These are phyloP conservation scores for Ariolimax columbianus DNA, from an alignment of 2,888 invertebrate genomes.

Conservation along the genomic window DNA sequence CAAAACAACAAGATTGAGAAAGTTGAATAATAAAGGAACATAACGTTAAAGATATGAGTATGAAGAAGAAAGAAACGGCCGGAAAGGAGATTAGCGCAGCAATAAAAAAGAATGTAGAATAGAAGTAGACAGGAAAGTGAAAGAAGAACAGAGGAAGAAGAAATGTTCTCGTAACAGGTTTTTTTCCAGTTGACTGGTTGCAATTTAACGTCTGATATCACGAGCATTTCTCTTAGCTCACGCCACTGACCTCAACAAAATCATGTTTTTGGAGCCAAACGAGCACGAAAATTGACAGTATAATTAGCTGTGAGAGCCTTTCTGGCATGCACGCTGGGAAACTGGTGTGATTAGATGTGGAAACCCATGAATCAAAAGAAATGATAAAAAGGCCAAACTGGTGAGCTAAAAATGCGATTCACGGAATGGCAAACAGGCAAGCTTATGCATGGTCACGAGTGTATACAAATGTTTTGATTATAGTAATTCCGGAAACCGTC, in stretches of 20 bases:
- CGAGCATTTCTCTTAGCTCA: conserved; percentile 6
- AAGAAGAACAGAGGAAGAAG: not conserved
- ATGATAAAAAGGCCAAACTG: not conserved
- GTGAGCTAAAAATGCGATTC: not conserved
- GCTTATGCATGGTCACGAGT: not conserved
- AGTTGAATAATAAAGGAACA: too few relatives aligned
- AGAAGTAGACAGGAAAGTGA: not conserved
- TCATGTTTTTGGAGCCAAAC: not conserved
- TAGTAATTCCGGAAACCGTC: not conserved
- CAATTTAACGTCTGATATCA: conserved; percentile 1
- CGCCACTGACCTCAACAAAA: conserved; percentile 3
- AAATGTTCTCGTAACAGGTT: not conserved
- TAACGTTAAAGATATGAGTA: too few relatives aligned
- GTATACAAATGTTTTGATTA: not conserved
- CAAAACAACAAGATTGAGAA: too few relatives aligned
- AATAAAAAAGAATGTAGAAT: too few relatives aligned
- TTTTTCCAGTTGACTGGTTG: not conserved
- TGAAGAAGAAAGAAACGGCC: not conserved
- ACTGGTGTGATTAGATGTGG: conserved; percentile 17
- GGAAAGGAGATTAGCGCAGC: too few relatives aligned
- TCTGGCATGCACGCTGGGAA: conserved; percentile 20
- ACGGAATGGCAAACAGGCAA: not conserved
- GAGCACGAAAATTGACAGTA: conserved; percentile 22
- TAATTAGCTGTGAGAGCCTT: conserved; percentile 25
- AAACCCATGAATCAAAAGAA: conserved; percentile 15